Evolutionary conservation across 2,797 vertebrate genomes (phyloP), one percentile per base, ranked within the genome.

Genomic region (Paedocypris micromegethes): DNA sequence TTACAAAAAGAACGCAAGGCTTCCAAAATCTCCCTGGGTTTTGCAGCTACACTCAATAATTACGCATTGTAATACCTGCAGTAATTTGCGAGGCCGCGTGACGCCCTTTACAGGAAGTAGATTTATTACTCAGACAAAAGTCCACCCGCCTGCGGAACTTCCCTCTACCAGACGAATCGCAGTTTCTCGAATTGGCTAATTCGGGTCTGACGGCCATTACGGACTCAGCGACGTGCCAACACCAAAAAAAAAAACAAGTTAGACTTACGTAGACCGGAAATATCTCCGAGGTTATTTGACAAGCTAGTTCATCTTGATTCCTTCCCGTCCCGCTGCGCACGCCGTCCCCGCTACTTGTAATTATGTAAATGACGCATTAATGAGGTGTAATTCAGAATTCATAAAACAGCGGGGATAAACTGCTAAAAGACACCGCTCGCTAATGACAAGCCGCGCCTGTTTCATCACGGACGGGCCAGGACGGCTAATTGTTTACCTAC

Each of bases 291-390:
- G 23, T 23, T 23, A 1, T 23, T 23, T 23, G 23, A 23, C 47
- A 23, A 54, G 38, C 9, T 3, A 45, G 63, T 59, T 46, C 9
- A 8, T 61, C 61, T 58, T 64, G 57, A 63, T 70, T 70, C 70
- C 54, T 72, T 76, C 64, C 46, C 55, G 37, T 84, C 86, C 87
- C 82, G 85, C 85, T 86, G 88, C 69, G 85, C 81, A 74, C 47
- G 64, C 83, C 86, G 87, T 88, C 86, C 86, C 82, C 79, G 78
- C 87, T 90, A 83, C 84, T 85, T 80, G 85, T 90, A 90, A 90
- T 91, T 91, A 91, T 90, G 89, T 85, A 90, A 90, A 91, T 88
- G 83, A 86, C 84, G 85, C 86, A 87, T 90, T 91, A 91, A 91
- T 90, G 87, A 90, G 88, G 85, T 88, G 85, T 89, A 90, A 91